These are phyloP conservation scores for Latrodectus hesperus DNA, from an alignment of 2,888 invertebrate genomes.

Conservation along the genomic window DNA sequence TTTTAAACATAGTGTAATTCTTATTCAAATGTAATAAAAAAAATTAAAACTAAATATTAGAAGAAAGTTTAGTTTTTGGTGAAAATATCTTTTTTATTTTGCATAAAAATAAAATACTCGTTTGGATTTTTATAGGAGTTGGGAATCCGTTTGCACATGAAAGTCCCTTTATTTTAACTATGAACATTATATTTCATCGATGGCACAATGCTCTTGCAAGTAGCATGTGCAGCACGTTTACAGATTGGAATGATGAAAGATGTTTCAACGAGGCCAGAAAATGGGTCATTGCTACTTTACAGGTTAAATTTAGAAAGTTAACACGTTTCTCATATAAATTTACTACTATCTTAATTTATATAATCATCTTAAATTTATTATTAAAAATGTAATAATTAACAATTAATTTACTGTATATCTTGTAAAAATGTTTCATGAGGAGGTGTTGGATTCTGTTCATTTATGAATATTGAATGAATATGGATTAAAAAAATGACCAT, in stretches of 20 bases:
- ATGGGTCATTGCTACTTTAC: conserved; percentile 79
- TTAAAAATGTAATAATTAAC: no score
- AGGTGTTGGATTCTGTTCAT: no score
- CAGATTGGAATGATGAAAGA: conserved; percentile 77
- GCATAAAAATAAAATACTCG: no score
- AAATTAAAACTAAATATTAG: no score
- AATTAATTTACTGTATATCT: no score
- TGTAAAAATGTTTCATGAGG: no score
- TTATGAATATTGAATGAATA: no score
- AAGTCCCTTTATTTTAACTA: conserved; percentile 78
- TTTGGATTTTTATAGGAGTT: conserved; percentile 74
- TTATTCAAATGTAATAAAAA: no score
- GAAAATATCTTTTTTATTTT: no score
- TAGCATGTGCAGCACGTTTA: conserved; percentile 73
- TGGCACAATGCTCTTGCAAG: conserved; percentile 78
- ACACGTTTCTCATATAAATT: background rate
- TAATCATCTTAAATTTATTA: background rate
- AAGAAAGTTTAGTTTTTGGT: no score
- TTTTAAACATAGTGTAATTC: no score
- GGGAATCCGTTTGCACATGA: conserved; percentile 79
- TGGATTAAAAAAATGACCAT: no score
- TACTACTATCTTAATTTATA: background rate
- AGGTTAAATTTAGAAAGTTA: conserved; percentile 71
- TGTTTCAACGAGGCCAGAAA: conserved; percentile 79
- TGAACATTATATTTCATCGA: conserved; percentile 78